Conservation (phyloP, 1,140 invertebrate genomes). For the Achatina immaculata region DNA sequence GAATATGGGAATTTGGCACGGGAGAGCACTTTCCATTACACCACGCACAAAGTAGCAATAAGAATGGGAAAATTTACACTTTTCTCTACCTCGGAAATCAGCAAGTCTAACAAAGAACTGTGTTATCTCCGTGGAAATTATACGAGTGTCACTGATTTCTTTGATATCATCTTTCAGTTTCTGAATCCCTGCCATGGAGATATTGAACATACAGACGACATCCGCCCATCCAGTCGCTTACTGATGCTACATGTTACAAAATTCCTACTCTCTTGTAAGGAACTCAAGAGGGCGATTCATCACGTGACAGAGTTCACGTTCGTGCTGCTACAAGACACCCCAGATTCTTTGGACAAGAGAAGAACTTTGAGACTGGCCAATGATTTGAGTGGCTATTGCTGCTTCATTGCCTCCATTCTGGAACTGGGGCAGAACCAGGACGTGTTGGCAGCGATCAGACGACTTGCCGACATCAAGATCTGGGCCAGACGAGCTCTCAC, state of each 20-base stretch:
- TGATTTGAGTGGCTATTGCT: conserved; percentile 19
- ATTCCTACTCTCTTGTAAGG: conserved; percentile 12
- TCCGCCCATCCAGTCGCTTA: no score
- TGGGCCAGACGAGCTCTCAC: conserved; percentile 22
- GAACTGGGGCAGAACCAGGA: conserved; percentile 1
- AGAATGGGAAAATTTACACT: no score
- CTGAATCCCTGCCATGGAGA: background rate
- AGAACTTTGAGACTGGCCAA: background rate
- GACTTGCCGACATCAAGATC: conserved; percentile 9
- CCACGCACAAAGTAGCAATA: no score
- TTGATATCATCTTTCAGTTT: no score
- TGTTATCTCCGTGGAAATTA: no score
- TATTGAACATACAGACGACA: background rate
- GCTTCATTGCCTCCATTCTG: background rate
- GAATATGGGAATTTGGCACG: no score
- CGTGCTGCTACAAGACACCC: conserved; percentile 20
- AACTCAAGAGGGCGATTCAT: background rate
- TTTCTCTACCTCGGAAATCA: no score
- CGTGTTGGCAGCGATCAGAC: background rate
- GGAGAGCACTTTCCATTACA: no score
- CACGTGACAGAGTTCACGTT: conserved; percentile 30
- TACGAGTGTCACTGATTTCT: no score
- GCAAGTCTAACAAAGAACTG: no score
- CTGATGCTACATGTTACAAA: background rate
- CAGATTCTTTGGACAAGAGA: conserved; percentile 3